Base-by-base conservation (phyloP, 2,797 vertebrate genomes). In the Spizella passerina region DNA sequence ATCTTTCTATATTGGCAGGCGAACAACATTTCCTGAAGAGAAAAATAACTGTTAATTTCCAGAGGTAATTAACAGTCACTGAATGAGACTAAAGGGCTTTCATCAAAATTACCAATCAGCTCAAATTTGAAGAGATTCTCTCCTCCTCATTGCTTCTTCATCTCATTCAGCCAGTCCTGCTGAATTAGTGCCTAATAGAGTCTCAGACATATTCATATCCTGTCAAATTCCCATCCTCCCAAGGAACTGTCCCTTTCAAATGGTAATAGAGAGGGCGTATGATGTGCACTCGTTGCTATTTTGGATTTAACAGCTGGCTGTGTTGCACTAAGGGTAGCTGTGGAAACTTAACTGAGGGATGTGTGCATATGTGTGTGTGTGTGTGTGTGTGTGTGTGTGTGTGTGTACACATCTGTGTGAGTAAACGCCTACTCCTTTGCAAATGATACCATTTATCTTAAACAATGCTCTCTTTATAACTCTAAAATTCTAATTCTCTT, bases 141-240 rank as follows among this genome's bases (percentile, higher is more conserved):
- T 93, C 90, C 88, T 96, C 90, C 92, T 96, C 94, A 87, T 94
- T 95, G 86, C 96, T 94, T 82, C 94, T 95, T 93, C 95, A 89
- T 96, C 94, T 95, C 69, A 90, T 97, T 94, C 95, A 96, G 93
- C 50, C 90, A 85, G 92, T 77, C 82, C 96, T 75, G 81, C 83
- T 96, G 95, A 97, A 96, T 95, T 95, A 96, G 89, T 91, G 89
- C 93, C 95, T 96, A 95, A 95, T 95, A 95, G 95, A 94, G 81
- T 75, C 90, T 95, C 95, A 96, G 92, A 96, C 92, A 96, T 94
- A 97, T 96, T 96, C 96, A 96, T 97, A 97, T 95, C 92, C 94
- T 97, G 93, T 96, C 96, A 96, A 90, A 96, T 91, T 91, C 85
- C 88, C 92, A 83, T 94, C 93, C 88, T 96, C 90, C 93, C 86